Evolutionary conservation across 2,888 invertebrate genomes (phyloP).

Genomic region (Synergus japonicus): DNA sequence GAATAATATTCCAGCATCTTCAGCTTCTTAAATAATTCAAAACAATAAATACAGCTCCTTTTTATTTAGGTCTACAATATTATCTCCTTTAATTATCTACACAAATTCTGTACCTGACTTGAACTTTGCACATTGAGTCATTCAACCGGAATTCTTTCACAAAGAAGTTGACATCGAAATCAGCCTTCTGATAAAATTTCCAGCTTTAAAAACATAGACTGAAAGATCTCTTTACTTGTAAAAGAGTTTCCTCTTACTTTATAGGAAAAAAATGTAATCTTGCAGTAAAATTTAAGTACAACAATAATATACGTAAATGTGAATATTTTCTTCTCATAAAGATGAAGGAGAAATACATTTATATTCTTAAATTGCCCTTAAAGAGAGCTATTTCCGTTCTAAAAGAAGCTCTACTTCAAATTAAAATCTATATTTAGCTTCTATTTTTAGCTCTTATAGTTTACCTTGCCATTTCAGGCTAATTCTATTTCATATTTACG

Average conservation of each 20-base stretch:
- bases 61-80: background rate
- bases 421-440: background rate
- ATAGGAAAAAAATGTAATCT: background rate
- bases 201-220: constrained; percentile 1
- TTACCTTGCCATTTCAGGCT: background rate
- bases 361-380: background rate
- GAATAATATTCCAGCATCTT: background rate
- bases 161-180: constrained; percentile 24
- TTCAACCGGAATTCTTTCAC: constrained; percentile 18
- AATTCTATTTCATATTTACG: background rate
- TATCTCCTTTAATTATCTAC: background rate
- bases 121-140: constrained; percentile 35
- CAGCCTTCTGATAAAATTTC: constrained; percentile 8
- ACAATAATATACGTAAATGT: no score
- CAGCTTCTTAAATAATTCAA: background rate
- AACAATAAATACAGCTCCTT: background rate
- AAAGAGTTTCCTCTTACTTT: background rate
- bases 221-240: background rate
- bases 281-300: background rate
- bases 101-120: constrained; percentile 24
- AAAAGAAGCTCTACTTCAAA: background rate
- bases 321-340: background rate
- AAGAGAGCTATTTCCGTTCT: background rate
- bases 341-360: background rate
- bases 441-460: background rate